Conservation (phyloP, 2,888 invertebrate species). For the Conus canariensis region DNA sequence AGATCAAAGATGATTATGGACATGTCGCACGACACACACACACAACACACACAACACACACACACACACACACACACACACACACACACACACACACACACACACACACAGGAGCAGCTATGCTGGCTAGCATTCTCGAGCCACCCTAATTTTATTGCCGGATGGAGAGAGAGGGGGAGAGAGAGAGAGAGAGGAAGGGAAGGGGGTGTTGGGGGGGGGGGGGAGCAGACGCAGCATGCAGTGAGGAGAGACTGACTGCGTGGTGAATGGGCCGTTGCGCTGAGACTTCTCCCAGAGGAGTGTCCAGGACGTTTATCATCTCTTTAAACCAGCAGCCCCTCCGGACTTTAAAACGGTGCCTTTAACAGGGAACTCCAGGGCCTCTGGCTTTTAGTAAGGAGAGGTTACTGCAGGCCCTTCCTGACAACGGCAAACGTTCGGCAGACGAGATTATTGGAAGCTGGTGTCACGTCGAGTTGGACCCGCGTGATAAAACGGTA, state of each 20-base stretch:
- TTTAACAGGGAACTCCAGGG: neutral
- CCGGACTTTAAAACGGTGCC: too few relatives aligned
- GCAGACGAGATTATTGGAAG: neutral
- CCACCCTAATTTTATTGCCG: too few relatives aligned
- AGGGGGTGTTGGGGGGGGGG: neutral
- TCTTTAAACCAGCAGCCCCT: neutral
- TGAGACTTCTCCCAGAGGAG: neutral
- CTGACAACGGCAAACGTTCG: neutral
- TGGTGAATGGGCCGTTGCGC: too few relatives aligned
- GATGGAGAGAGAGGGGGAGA: neutral
- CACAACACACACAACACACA: too few relatives aligned
- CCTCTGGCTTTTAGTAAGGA: neutral
- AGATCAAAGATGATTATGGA: too few relatives aligned
- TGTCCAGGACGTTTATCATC: slow-evolving; percentile 3
- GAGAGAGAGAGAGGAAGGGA: neutral
- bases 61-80: too few relatives aligned
- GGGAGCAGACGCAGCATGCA: too few relatives aligned
- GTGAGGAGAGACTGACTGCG: too few relatives aligned
- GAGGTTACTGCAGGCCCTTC: neutral
- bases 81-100: too few relatives aligned
- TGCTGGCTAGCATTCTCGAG: too few relatives aligned
- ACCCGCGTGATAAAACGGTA: neutral
- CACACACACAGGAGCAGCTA: too few relatives aligned
- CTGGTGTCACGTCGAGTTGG: neutral
- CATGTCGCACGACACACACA: too few relatives aligned